These are phyloP conservation scores for Muntiacus reevesi DNA, from an alignment of 2,113 vertebrate species.

Conservation along the genomic window DNA sequence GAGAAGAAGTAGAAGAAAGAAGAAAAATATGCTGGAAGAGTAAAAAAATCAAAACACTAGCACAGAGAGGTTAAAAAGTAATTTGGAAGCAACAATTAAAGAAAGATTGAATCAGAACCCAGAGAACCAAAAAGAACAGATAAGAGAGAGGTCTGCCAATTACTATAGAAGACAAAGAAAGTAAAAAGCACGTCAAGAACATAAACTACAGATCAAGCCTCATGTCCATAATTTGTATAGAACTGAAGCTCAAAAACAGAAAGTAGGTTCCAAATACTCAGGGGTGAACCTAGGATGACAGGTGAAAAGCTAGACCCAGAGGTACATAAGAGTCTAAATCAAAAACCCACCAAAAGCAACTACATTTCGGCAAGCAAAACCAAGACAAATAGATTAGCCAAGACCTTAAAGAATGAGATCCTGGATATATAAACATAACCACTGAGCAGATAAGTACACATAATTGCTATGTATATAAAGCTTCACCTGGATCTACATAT, in stretches of 20 bases:
- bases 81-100: not conserved
- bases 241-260: not conserved
- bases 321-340: not conserved
- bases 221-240: not conserved
- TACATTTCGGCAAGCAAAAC: not conserved
- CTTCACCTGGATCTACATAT: not conserved
- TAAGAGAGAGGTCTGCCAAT: not conserved
- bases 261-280: not conserved
- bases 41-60: not conserved
- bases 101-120: not conserved
- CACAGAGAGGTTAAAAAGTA: not conserved
- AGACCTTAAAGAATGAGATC: not conserved
- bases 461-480: not conserved
- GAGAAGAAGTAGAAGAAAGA: not conserved
- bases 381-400: not conserved
- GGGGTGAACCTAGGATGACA: not conserved
- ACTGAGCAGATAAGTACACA: accelerated
- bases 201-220: not conserved
- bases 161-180: not conserved
- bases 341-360: not conserved
- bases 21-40: not conserved
- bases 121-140: not conserved
- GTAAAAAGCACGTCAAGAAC: not conserved
- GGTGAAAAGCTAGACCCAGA: not conserved
- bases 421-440: not conserved